phyloP scores from a whole-genome alignment of 1,140 invertebrate genomes.

The Zaprionus gabonicus region DNA sequence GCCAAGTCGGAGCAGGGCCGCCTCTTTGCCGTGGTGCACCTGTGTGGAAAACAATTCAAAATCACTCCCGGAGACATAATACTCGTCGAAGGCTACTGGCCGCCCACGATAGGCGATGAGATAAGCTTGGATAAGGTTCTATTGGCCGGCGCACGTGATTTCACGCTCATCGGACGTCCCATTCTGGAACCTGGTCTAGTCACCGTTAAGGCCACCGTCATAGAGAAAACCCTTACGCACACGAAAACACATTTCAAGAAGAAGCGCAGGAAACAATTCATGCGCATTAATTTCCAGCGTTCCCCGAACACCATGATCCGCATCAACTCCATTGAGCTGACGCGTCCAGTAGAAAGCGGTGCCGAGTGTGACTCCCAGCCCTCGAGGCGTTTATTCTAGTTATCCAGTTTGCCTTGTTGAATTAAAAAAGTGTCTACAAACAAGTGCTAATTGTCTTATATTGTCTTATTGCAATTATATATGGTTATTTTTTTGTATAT shows the following conservation, averaged over 20 bases:
- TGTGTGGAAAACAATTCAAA: constrained; percentile 94
- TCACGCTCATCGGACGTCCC: constrained; percentile 93
- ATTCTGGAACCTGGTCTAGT: constrained; percentile 91
- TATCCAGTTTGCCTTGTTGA: constrained; percentile 23
- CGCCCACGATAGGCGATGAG: constrained; percentile 92
- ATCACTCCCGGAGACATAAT: constrained; percentile 94
- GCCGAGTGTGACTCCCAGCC: constrained; percentile 24
- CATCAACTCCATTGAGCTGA: constrained; percentile 89
- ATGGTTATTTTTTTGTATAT: too few relatives aligned
- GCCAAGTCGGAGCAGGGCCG: constrained; percentile 87
- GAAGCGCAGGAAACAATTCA: constrained; percentile 91
- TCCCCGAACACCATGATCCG: constrained; percentile 89
- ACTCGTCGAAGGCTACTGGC: constrained; percentile 92
- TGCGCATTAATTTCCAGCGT: constrained; percentile 90
- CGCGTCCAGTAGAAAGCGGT: constrained; percentile 64
- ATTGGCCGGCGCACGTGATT: constrained; percentile 92
- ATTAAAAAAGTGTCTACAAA: constrained; percentile 21
- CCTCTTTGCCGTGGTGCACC: constrained; percentile 93
- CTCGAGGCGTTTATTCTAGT: constrained; percentile 66
- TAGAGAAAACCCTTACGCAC: constrained; percentile 95
- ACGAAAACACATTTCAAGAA: constrained; percentile 91
- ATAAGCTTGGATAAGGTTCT: constrained; percentile 95
- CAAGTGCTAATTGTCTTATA: neutral
- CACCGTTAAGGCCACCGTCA: constrained; percentile 92
- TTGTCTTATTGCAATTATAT: too few relatives aligned